Base-by-base conservation (phyloP, 1,140 invertebrate genomes). In the Dendroctonus ponderosae region DNA sequence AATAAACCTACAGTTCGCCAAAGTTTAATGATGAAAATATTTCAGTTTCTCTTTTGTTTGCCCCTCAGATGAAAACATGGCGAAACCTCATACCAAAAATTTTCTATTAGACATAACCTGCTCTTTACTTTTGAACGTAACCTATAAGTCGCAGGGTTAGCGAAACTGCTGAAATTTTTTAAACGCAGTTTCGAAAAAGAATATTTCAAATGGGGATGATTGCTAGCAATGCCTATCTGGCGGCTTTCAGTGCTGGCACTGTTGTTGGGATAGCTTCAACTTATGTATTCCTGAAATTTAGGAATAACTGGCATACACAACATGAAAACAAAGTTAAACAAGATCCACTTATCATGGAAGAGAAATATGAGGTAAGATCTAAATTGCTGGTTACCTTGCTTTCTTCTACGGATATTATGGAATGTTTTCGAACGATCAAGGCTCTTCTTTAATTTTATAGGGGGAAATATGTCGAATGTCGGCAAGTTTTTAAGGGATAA, bases 291-390 rank as follows among this genome's bases (percentile, higher is more conserved):
- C 49, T 74, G 44, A 71, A 66, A 61, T 63, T 71, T 26, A 38
- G 58, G 26, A 7, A 54, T 42, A 70, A 71, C 41, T 51, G 48
- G 39, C 48, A 67, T 37, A 26, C 26, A 26, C 26, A 26, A 26
- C 7, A 59, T 15, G 56, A 73, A 48, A 57, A 48, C 9, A 66
- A 66, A 58, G 37, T 59, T 15, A 66, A 66, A 51, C 6, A 39
- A 7, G 58, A 62, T 0, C 44, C 61, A 11, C 53, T 67, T 44
- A 72, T 71, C 11, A 72, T 74, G 62, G 75, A 77, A 69, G 76
- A 78, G 54, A 63, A 71, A 64, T 78, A 72, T 71, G 69, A 78
- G 75, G 77, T 78, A 65, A 39, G 48, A 38, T 37, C 15, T 38
- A 3, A 26, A 26, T 26, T 2, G 26, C 26, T 26, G 26, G 26